Conservation (phyloP, 2,113 vertebrate genomes). For the Cebidichthys violaceus region DNA sequence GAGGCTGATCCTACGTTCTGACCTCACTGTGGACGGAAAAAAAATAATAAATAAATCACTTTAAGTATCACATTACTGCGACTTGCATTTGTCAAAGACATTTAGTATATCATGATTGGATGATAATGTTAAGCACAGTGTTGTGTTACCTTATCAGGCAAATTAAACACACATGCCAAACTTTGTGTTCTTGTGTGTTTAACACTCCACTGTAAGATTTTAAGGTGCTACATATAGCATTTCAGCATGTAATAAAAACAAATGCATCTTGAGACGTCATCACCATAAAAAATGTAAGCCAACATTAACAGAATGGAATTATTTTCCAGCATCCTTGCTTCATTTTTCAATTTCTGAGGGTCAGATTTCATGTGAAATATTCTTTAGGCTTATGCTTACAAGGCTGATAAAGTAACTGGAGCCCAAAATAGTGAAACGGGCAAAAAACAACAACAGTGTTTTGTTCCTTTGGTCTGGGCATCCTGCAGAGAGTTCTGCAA, state of each 20-base stretch:
- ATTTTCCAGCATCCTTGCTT: background rate
- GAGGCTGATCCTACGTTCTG: background rate
- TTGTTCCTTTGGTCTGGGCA: background rate
- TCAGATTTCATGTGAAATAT: slow-evolving; percentile 3
- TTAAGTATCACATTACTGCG: background rate
- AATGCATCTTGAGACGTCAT: too few relatives aligned
- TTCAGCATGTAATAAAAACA: slow-evolving; percentile 6
- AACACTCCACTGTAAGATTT: background rate
- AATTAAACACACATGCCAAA: background rate
- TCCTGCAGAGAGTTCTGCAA: background rate
- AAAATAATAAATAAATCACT: too few relatives aligned
- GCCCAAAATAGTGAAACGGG: background rate
- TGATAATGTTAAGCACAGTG: background rate
- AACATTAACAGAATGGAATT: too few relatives aligned
- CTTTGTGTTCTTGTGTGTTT: background rate
- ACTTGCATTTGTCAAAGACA: background rate
- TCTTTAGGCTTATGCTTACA: background rate
- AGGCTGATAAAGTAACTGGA: background rate
- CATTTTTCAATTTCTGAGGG: background rate
- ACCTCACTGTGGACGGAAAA: background rate
- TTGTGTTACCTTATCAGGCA: background rate
- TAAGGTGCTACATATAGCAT: background rate
- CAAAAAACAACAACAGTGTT: background rate
- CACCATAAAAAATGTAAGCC: too few relatives aligned
- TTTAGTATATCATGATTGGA: background rate